These are phyloP conservation scores for Eupithecia centaureata DNA, from an alignment of 2,888 invertebrate species.

Conservation along the genomic window DNA sequence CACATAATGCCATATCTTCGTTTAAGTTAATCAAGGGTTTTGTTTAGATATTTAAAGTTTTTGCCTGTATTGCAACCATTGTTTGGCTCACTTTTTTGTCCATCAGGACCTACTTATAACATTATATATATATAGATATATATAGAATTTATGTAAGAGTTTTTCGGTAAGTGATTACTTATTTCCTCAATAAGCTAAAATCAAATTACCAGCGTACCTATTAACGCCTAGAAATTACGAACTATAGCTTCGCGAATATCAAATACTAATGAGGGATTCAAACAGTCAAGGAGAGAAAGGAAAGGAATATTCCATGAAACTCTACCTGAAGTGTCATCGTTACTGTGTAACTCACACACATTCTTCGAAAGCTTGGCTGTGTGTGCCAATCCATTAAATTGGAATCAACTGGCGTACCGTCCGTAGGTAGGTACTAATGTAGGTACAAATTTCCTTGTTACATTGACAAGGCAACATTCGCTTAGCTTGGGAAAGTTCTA, in stretches of 20 bases:
- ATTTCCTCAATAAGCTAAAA: background rate
- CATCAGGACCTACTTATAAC: background rate
- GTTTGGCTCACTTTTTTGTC: background rate
- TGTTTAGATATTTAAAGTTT: background rate
- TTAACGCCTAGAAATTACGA: background rate
- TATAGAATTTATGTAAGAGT: too few species aligned
- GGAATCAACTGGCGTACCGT: background rate
- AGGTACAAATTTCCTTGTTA: too few species aligned
- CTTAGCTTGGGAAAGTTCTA: too few species aligned
- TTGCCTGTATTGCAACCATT: background rate
- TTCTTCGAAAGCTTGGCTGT: conserved; percentile 5
- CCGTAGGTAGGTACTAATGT: background rate
- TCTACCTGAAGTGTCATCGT: background rate
- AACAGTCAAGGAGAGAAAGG: background rate
- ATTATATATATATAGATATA: too few species aligned
- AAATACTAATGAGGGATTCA: background rate
- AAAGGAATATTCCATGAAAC: background rate
- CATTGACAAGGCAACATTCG: too few species aligned
- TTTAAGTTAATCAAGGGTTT: conserved; percentile 6
- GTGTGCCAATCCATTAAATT: conserved; percentile 4
- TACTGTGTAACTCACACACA: background rate
- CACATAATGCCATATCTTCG: background rate
- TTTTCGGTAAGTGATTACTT: background rate
- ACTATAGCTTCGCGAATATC: background rate
- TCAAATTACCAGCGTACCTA: background rate